Evolutionary conservation across 2,113 vertebrate species (phyloP).

Genomic region (Rhinoptilus africanus): DNA sequence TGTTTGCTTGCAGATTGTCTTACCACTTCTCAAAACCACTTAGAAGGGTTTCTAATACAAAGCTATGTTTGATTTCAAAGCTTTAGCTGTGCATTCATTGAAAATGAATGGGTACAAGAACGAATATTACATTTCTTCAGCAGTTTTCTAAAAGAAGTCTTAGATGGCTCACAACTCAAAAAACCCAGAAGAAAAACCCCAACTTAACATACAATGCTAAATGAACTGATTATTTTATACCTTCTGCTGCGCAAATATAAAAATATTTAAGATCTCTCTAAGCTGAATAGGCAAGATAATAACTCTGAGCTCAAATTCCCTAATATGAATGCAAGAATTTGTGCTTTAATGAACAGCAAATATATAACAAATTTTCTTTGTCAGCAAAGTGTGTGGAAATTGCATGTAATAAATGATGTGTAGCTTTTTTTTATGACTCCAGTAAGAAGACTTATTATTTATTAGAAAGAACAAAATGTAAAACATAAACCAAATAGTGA

Average conservation of each 20-base stretch:
- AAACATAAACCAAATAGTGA: conserved; percentile 1
- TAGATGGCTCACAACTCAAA: neutral
- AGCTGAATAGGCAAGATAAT: neutral
- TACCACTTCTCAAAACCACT: neutral
- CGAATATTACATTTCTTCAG: neutral
- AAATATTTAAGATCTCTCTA: conserved; percentile 21
- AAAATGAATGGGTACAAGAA: neutral
- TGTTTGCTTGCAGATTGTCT: neutral
- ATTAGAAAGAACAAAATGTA: conserved; percentile 9
- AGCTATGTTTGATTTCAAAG: neutral
- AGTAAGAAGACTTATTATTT: neutral
- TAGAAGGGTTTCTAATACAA: neutral
- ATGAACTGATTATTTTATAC: neutral
- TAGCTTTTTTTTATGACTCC: neutral
- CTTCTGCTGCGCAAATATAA: neutral
- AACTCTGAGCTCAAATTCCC: neutral
- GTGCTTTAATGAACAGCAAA: conserved; percentile 23
- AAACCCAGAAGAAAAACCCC: neutral
- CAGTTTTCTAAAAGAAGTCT: neutral
- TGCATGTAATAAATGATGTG: neutral
- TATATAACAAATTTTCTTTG: conserved; percentile 20
- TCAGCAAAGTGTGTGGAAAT: conserved; percentile 13
- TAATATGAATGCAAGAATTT: neutral
- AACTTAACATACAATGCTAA: neutral
- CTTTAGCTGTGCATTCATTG: neutral